Evolutionary conservation across 2,113 vertebrate genomes (phyloP), one percentile per base, ranked within the genome.

Genomic region (Toxostoma redivivum): DNA sequence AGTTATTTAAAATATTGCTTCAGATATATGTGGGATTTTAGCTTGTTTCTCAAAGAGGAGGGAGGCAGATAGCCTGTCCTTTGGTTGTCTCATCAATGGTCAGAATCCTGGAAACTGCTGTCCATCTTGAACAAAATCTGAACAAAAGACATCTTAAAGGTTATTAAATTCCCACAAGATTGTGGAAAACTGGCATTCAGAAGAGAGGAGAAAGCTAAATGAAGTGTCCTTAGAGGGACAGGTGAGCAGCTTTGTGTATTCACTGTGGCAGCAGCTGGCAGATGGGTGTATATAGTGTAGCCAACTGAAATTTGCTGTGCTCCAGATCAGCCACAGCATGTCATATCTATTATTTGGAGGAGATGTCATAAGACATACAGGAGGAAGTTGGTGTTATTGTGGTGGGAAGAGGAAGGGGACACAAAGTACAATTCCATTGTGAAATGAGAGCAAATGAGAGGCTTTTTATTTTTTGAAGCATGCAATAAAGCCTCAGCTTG

Each of bases 301-400:
- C 69, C 69, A 86, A 0, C 25, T 3, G 5, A 47, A 56, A 12
- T 15, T 9, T 64, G 53, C 33, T 70, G 35, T 83, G 71, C 72
- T 83, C 50, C 64, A 37, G 35, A 47, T 25, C 38, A 44, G 80
- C 82, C 86, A 18, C 71, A 67, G 33, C 28, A 6, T 62, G 64
- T 86, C 38, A 1, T 66, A 27, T 81, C 76, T 86, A n/a, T 88
- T 95, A 51, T 18, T 84, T 81, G 86, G 64, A 93, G 90, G 70
- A 86, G 72, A 77, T 92, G 92, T 97, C 94, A 78, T 88, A 93
- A 95, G 91, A 96, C 77, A 21, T 18, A 12, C 33, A 71, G 38
- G 73, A 60, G 90, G 96, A 96, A 96, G 95, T 95, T 95, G 88
- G 60, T 86, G 80, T 81, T 90, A 58, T 0, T 95, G 91, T 66